Conservation (phyloP, 2,888 invertebrate species). For the Exocentrus adspersus region DNA sequence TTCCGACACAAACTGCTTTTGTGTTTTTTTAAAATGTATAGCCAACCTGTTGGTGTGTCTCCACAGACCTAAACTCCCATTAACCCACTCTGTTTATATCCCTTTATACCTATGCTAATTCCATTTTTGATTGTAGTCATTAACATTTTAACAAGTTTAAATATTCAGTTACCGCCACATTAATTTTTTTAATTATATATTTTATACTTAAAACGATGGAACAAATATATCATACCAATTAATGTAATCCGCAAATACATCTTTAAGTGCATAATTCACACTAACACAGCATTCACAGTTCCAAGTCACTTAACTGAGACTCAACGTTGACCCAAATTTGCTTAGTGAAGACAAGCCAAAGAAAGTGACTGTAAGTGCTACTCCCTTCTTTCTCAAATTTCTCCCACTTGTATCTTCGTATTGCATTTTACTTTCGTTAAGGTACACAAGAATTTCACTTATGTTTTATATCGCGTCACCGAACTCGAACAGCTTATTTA, state of each 20-base stretch:
- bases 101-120: too few species aligned
- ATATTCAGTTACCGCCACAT: too few species aligned
- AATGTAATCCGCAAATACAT: slow-evolving; percentile 51
- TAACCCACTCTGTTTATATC: too few species aligned
- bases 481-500: neutral
- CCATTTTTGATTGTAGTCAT: too few species aligned
- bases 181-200: neutral
- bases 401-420: slow-evolving; percentile 58
- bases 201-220: neutral
- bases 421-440: slow-evolving; percentile 61
- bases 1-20: too few species aligned
- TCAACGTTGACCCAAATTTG: slow-evolving; percentile 61
- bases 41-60: too few species aligned
- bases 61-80: too few species aligned
- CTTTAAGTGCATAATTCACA: slow-evolving; percentile 46
- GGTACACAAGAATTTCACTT: slow-evolving; percentile 55
- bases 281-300: slow-evolving; percentile 49
- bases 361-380: slow-evolving; percentile 60
- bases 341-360: slow-evolving; percentile 58
- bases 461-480: slow-evolving; percentile 11
- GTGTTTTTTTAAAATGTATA: too few species aligned
- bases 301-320: slow-evolving; percentile 54
- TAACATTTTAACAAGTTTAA: neutral
- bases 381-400: slow-evolving; percentile 60
- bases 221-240: slow-evolving; percentile 47